These are phyloP conservation scores for Leuctra nigra DNA, from an alignment of 2,888 invertebrate species.

Conservation along the genomic window DNA sequence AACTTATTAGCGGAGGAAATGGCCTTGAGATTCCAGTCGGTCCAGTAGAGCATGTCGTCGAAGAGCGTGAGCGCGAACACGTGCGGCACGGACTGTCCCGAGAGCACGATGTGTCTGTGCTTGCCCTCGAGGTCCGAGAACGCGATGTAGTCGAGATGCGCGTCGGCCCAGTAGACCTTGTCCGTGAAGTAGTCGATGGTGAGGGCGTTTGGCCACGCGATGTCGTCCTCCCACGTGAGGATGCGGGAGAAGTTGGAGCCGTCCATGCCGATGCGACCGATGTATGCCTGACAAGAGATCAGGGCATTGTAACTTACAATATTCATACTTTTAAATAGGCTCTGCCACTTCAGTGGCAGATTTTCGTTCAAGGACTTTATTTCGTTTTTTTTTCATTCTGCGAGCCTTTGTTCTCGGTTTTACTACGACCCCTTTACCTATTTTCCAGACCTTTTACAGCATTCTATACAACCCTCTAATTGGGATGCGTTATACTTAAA, in stretches of 20 bases:
- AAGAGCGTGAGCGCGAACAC: constrained; percentile 92
- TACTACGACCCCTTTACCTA: too few species aligned
- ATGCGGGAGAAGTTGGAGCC: constrained; percentile 86
- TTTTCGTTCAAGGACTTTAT: too few species aligned
- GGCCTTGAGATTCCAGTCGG: constrained; percentile 96
- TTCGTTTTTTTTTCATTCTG: too few species aligned
- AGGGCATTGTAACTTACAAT: background rate
- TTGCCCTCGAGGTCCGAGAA: constrained; percentile 89
- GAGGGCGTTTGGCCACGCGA: constrained; percentile 98
- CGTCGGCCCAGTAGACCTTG: constrained; percentile 95
- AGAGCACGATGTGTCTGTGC: constrained; percentile 73
- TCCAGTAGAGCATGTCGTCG: constrained; percentile 92
- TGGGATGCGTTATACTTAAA: too few species aligned
- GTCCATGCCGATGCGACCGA: constrained; percentile 96
- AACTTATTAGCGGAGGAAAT: constrained; percentile 90
- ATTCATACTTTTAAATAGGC: too few species aligned
- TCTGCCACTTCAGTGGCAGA: too few species aligned
- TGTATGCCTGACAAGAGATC: constrained; percentile 65
- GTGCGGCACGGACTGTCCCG: constrained; percentile 79
- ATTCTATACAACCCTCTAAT: too few species aligned
- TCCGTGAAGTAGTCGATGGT: constrained; percentile 96
- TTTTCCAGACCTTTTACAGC: too few species aligned
- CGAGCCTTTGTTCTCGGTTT: too few species aligned
- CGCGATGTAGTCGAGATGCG: constrained; percentile 96
- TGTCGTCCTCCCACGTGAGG: constrained; percentile 85